These are phyloP conservation scores for Chironomus striatipennis DNA, from an alignment of 1,140 invertebrate species.

Conservation along the genomic window DNA sequence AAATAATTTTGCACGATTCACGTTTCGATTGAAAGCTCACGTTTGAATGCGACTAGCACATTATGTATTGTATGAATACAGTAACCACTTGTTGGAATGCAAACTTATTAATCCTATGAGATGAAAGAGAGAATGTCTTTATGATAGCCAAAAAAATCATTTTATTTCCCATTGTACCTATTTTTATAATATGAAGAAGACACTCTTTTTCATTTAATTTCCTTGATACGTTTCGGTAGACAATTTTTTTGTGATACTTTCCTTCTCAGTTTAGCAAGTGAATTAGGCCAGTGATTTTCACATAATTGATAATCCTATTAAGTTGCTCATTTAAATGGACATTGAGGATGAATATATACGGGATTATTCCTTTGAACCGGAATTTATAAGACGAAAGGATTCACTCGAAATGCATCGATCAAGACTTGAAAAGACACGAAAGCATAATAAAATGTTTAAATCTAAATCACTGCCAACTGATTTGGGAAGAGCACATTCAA, in stretches of 20 bases:
- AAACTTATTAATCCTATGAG: neutral
- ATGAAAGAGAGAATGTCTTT: neutral
- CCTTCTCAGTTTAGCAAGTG: neutral
- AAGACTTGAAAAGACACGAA: neutral
- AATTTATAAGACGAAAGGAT: constrained; percentile 38
- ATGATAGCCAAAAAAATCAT: neutral
- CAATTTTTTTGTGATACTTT: constrained; percentile 2
- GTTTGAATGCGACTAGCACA: neutral
- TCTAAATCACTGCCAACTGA: neutral
- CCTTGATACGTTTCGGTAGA: neutral
- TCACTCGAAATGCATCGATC: constrained; percentile 25
- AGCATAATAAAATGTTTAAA: neutral
- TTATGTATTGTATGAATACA: neutral
- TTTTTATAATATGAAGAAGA: neutral
- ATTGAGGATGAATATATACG: constrained; percentile 39
- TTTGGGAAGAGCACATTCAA: neutral
- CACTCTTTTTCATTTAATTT: neutral
- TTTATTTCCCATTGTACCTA: constrained; percentile 2
- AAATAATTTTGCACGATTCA: neutral
- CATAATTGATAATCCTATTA: neutral
- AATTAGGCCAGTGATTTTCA: neutral
- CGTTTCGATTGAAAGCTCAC: neutral
- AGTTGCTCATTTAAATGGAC: neutral
- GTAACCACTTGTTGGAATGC: constrained; percentile 1
- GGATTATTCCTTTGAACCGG: constrained; percentile 39